Conservation (phyloP, 2,888 invertebrate genomes). For the Caenorhabditis sulstoni region DNA sequence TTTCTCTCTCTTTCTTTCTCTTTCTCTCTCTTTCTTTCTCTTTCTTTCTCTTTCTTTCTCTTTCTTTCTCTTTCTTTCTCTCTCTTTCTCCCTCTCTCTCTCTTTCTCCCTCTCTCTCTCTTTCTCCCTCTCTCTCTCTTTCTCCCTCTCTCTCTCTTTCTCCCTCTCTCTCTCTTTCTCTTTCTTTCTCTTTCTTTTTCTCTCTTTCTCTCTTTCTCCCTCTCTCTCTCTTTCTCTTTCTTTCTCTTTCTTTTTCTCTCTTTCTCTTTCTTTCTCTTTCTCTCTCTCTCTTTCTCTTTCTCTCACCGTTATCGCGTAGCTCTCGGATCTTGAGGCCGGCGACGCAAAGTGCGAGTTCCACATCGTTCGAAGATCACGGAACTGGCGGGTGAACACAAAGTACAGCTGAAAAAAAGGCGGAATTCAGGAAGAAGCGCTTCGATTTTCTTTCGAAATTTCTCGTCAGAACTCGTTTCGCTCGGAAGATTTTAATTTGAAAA, state of each 20-base stretch:
- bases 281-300: background rate
- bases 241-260: background rate
- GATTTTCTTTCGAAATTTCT: too few species aligned
- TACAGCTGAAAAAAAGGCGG: conserved; percentile 71
- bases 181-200: background rate
- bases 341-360: conserved; percentile 63
- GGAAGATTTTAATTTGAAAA: too few species aligned
- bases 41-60: background rate
- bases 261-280: background rate
- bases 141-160: background rate
- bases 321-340: conserved; percentile 54
- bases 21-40: background rate
- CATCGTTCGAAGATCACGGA: conserved; percentile 74
- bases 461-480: too few species aligned
- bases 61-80: background rate
- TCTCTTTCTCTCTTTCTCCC: background rate
- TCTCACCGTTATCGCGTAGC: conserved; percentile 52
- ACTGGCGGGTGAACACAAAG: conserved; percentile 80
- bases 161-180: background rate
- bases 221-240: background rate
- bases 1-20: background rate
- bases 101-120: background rate
- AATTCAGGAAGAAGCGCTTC: background rate
- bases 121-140: background rate
- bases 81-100: conserved; percentile 11